phyloP scores from a whole-genome alignment of 1,140 invertebrate species.

The Pemphigus obesinymphae region DNA sequence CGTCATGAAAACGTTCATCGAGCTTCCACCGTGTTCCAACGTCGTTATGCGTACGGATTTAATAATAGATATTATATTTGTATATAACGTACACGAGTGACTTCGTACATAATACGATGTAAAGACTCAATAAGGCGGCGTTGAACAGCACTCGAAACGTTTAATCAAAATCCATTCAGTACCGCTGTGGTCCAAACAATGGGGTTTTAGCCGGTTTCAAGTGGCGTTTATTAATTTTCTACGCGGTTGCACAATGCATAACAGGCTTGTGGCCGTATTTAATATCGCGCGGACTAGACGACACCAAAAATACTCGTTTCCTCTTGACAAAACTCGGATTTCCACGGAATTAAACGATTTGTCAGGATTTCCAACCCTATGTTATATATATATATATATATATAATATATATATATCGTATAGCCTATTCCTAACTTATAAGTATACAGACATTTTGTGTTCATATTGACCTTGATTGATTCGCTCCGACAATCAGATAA shows the following conservation, averaged over 20 bases:
- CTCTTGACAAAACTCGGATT: neutral
- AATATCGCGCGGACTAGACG: neutral
- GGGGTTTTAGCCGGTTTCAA: neutral
- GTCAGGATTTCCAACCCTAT: neutral
- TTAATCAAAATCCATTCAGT: conserved; percentile 23
- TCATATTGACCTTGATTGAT: no score
- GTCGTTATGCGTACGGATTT: neutral
- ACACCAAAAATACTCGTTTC: conserved; percentile 6
- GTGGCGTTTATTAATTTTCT: conserved; percentile 34
- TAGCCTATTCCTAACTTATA: no score
- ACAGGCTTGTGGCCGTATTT: neutral
- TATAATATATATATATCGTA: no score
- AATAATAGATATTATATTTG: no score
- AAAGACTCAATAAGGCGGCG: conserved; percentile 4
- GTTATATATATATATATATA: neutral
- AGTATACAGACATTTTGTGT: no score
- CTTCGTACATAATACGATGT: neutral
- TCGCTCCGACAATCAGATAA: no score
- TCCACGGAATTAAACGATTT: neutral
- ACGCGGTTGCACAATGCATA: neutral
- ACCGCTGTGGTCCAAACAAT: neutral
- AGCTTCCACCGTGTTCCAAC: neutral
- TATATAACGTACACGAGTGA: neutral
- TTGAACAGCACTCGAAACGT: conserved; percentile 26
- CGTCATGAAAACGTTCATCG: neutral